Base-by-base conservation (phyloP, 2,113 vertebrate genomes). In the Prionailurus viverrinus region DNA sequence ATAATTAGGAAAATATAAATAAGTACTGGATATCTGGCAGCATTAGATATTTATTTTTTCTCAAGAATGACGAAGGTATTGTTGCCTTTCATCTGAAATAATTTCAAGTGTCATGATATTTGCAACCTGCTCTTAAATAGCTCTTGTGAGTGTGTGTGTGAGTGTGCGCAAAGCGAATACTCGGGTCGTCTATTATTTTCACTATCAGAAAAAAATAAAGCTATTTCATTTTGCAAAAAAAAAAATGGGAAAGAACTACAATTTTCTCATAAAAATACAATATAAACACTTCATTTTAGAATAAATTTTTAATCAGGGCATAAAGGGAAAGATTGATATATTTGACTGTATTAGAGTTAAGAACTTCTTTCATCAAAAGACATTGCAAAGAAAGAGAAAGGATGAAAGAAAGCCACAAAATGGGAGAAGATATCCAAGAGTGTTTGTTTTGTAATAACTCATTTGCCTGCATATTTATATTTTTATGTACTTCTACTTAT, bases 281-380 rank as follows among this genome's bases (percentile, higher is more conserved):
- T 27, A 76, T 33, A 82, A 27, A 58, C 10, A 51, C 31, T 96
- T 91, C 15, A 93, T 73, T 91, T 87, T 87, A 7, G 16, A 91
- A 74, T 68, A 93, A 31, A 66, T 66, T 85, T 86, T 91, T 95
- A 83, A 84, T 88, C 33, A 88, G 11, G n/a, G 3, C 16, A 79
- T 58, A 87, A 91, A 89, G 36, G 10, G 53, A 93, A 94, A 25
- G 5, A 71, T 68, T 53, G 10, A 84, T 33, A 45, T 84, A 39
- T 61, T 61, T 89, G 31, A 83, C 53, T 80, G 10, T 41, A 87
- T 96, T 92, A 86, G 92, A 94, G 58, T 82, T 79, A 93, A 97
- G 61, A 92, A 89, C 4, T 85, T 95, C 36, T 68, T 84, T 61
- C 12, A 81, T 92, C 65, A 90, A 87, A 92, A 93, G 48, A 41